Base-by-base conservation (phyloP, 2,888 invertebrate genomes). In the Caenorhabditis plicata region DNA sequence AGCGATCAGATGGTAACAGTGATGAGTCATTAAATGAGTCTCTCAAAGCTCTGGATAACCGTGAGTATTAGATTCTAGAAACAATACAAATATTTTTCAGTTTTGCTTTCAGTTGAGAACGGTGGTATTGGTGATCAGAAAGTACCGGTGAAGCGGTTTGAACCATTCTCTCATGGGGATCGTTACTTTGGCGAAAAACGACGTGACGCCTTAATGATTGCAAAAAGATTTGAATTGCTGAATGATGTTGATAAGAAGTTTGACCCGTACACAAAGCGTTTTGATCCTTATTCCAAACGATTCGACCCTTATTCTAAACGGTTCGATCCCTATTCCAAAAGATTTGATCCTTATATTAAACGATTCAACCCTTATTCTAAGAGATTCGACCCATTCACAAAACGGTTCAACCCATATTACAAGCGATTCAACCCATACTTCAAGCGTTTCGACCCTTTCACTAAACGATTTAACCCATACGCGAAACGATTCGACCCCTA, bases 271-370 rank as follows among this genome's bases (percentile, higher is more conserved):
- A 13, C 33, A 35, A 62, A 62, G 23, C 36, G 56, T 19, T 51
- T 45, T 35, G 52, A 52, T 20, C 23, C 31, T 3, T 22, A 46
- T 15, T 22, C 32, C 25, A 57, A 62, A 20, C 23, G 56, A n/a
- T 62, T 52, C 32, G 62, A 56, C 19, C 51, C 61, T 13, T 42
- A 36, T 38, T 15, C 43, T 23, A 55, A 61, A 22, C 46, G 53
- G 15, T 63, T 63, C 31, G 63, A 63, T 22, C 47, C 54, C 7
- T 47, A 47, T 29, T 15, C 23, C 38, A 64, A 64, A 48, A 51
- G 43, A 22, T 58, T 58, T 27, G 58, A 58, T 42, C 52, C 40
- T 32, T 52, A 43, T 25, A 38, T 5, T 5, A 49, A 41, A 27
- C 32, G 49, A 15, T 63, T 63, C 38, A 53, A 63, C 33, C 53